Base-by-base conservation (phyloP, 1,140 invertebrate genomes). In the Leptestheria dahalacensis region DNA sequence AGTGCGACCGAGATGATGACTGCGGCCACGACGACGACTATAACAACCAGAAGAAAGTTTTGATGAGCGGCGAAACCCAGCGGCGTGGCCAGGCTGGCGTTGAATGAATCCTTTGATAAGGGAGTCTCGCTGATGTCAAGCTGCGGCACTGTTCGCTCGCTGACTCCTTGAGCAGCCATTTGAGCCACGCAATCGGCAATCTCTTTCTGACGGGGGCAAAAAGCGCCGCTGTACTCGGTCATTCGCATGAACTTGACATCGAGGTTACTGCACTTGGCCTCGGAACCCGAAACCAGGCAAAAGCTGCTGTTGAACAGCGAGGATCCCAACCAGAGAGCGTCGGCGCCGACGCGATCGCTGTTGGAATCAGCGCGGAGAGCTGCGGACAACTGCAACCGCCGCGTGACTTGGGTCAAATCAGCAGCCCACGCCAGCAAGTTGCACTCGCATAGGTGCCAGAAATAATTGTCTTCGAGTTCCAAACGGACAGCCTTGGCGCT, bases 371-470 rank as follows among this genome's bases (percentile, higher is more conserved):
- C 20, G 10, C 41, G 18, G 9, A 24, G 11, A 9, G 6, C 33
- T 9, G 15, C 33, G 6, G 33, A 41, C 33, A 15, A 41, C 33
- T 55, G 26, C 3, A 12, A 11, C 12, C 41, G 41, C 15, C 23
- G 49, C 29, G 58, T 52, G 26, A 60, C 51, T 53, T 60, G 48
- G 4, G 58, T 60, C 26, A 60, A 29, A 11, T 60, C 47, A 3
- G 21, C 58, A 3, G 58, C 58, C 58, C 58, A 60, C 10, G 20
- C 28, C 1, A 25, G 25, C 15, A 60, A 23, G 20, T 28, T 33
- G 41, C 58, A 60, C 15, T 60, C 48, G 20, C 58, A 60, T n/a
- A 12, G 12, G 15, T 60, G 58, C 21, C 51, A 49, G 51, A 60
- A 60, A 18, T 20, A 23, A 51, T 60, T 60, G n/a, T 29, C 26